A percentile compares a stretch with the other conserved stretches of the same genome.
phyloP scores from a whole-genome alignment of 2,888 invertebrate genomes.

The Nymphalis polychloros region DNA sequence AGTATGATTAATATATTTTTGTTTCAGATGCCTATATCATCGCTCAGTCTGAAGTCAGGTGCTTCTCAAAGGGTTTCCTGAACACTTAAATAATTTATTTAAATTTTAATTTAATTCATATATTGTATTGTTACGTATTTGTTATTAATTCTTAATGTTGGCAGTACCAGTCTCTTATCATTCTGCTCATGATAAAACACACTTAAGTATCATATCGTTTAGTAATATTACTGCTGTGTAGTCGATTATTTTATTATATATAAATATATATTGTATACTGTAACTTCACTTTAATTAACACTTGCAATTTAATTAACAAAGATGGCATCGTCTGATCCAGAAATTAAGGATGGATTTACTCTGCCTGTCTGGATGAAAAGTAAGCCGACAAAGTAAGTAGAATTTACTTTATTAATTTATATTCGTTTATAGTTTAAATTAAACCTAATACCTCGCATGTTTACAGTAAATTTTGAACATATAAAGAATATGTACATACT shows the following conservation, averaged over 20 bases:
- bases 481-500: too few species aligned
- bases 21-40: constrained; percentile 70
- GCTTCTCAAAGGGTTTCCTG: constrained; percentile 70
- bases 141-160: constrained; percentile 47
- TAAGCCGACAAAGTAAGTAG: constrained; percentile 80
- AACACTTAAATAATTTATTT: constrained; percentile 44
- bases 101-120: constrained; percentile 39
- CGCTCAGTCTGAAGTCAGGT: constrained; percentile 59
- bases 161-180: constrained; percentile 71
- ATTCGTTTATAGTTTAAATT: not conserved
- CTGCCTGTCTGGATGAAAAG: constrained; percentile 89
- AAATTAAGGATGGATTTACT: constrained; percentile 80
- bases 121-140: constrained; percentile 38
- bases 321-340: constrained; percentile 75
- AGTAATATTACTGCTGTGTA: constrained; percentile 48
- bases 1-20: constrained; percentile 38
- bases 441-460: too few species aligned
- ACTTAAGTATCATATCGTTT: constrained; percentile 40
- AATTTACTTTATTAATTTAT: not conserved
- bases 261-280: constrained; percentile 26
- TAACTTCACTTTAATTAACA: constrained; percentile 23
- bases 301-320: constrained; percentile 26
- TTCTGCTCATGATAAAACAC: constrained; percentile 73
- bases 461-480: too few species aligned
- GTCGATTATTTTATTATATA: constrained; percentile 40